Evolutionary conservation across 2,113 vertebrate genomes (phyloP).

Genomic region (Macaca fascicularis): T2T-MFA8v1.1 NC_088379.1:94337501-94338000

Average conservation of each 20-base stretch:
- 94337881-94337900: background rate
- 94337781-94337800: background rate
- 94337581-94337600: background rate
- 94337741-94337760: background rate
- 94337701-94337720: background rate
- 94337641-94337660: slow-evolving; percentile 16
- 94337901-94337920: background rate
- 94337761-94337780: background rate
- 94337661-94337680: background rate
- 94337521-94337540: background rate
- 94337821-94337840: background rate
- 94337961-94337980: background rate
- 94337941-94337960: background rate
- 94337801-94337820: background rate
- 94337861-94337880: background rate
- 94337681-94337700: background rate
- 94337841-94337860: background rate
- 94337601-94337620: background rate
- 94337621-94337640: background rate
- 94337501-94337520: background rate
- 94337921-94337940: background rate
- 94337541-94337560: background rate
- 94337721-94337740: background rate
- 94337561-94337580: background rate
- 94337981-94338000: background rate